Evolutionary conservation across 2,113 vertebrate species (phyloP).

Genomic region (Anhinga rufa): DNA sequence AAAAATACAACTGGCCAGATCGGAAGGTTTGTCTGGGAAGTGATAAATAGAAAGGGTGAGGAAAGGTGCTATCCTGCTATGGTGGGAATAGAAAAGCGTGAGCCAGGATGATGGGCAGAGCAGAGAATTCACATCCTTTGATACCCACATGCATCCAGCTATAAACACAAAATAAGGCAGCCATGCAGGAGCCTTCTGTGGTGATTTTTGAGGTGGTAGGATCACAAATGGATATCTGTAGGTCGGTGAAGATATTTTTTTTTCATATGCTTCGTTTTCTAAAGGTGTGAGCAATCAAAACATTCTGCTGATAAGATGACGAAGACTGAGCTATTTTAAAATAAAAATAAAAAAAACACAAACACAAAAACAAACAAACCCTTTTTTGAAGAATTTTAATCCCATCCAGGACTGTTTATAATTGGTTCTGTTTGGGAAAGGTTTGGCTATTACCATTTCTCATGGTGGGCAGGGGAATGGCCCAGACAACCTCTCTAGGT

Average conservation of each 20-base stretch:
- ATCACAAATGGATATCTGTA: not conserved
- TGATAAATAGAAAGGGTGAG: not conserved
- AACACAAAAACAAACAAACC: too few species aligned
- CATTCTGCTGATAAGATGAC: not conserved
- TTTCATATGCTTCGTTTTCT: not conserved
- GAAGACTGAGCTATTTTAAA: not conserved
- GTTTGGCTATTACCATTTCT: not conserved
- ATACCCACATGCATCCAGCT: accelerated
- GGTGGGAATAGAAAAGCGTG: not conserved
- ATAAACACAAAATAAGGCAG: not conserved
- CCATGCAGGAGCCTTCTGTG: not conserved
- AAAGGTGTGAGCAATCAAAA: not conserved
- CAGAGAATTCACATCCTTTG: not conserved
- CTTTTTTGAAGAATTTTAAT: not conserved
- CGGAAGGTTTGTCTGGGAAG: conserved; percentile 76
- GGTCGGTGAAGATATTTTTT: not conserved
- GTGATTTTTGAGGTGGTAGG: not conserved
- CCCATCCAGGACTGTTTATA: not conserved
- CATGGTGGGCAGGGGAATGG: not conserved
- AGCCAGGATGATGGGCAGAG: not conserved
- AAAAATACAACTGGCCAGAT: conserved; percentile 93
- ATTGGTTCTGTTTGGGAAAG: not conserved
- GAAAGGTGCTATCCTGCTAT: not conserved
- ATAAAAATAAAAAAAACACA: not conserved
- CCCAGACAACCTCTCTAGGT: not conserved